Conservation (phyloP, 2,888 invertebrate genomes). For the Lasioglossum morio region DNA sequence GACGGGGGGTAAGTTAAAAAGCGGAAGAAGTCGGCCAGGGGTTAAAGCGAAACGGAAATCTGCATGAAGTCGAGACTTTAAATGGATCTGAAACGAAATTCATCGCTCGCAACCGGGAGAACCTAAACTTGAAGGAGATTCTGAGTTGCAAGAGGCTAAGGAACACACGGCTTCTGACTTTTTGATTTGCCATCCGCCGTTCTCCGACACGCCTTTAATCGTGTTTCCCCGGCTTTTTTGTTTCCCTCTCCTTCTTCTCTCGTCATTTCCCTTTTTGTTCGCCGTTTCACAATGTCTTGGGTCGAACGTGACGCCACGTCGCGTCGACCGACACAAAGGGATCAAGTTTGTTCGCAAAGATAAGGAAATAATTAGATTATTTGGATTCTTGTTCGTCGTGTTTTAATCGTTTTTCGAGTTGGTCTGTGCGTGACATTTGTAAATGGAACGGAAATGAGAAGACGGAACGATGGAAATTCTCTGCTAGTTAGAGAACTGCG, state of each 20-base stretch:
- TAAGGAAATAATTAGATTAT: conserved; percentile 35
- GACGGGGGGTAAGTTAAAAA: conserved; percentile 35
- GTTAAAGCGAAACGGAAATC: conserved; percentile 50
- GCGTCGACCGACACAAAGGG: not conserved
- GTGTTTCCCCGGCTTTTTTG: conserved; percentile 45
- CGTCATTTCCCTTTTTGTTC: not conserved
- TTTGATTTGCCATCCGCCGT: conserved; percentile 41
- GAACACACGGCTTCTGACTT: conserved; percentile 49
- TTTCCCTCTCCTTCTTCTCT: conserved; percentile 11
- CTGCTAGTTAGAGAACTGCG: not conserved
- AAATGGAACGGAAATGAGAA: not conserved
- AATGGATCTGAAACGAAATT: conserved; percentile 60
- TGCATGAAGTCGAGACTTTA: conserved; percentile 46
- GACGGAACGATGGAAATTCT: not conserved
- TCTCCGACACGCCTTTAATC: conserved; percentile 38
- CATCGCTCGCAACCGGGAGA: conserved; percentile 36
- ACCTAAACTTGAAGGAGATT: conserved; percentile 50
- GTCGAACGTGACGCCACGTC: conserved; percentile 32
- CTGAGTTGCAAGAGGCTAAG: conserved; percentile 19
- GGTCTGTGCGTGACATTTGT: not conserved
- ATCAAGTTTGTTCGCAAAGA: not conserved
- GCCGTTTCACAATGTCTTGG: not conserved
- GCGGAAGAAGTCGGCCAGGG: conserved; percentile 29
- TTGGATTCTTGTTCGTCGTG: not conserved
- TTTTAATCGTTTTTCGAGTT: conserved; percentile 23